A percentile compares a stretch with the other conserved stretches of the same genome.
Conservation (phyloP, 2,888 invertebrate species). For the Lutraria lutraria region DNA sequence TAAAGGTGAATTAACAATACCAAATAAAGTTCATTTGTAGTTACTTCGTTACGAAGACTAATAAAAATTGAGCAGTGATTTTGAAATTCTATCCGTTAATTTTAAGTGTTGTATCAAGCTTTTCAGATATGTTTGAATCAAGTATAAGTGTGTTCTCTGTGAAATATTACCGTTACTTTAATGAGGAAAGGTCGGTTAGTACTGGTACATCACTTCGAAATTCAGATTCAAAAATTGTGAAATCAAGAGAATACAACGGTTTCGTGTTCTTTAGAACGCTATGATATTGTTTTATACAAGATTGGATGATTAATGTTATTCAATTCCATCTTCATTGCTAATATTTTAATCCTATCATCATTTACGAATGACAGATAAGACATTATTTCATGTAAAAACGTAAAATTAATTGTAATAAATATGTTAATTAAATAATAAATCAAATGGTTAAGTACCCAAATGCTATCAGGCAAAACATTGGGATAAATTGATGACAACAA, state of each 20-base stretch:
- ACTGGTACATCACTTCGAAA: too few relatives aligned
- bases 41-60: too few relatives aligned
- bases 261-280: neutral
- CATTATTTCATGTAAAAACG: neutral
- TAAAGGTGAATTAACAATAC: too few relatives aligned
- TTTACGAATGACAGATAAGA: neutral
- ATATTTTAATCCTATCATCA: neutral
- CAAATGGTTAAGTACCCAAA: neutral
- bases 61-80: too few relatives aligned
- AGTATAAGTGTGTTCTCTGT: too few relatives aligned
- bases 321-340: neutral
- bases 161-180: too few relatives aligned
- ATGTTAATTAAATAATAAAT: constrained; percentile 13
- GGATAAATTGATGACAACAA: neutral
- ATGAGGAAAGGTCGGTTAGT: too few relatives aligned
- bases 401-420: constrained; percentile 9
- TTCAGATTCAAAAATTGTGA: neutral
- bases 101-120: too few relatives aligned
- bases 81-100: too few relatives aligned
- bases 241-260: neutral
- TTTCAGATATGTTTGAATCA: too few relatives aligned
- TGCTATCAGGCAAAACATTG: neutral
- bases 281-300: neutral
- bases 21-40: too few relatives aligned
- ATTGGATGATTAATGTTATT: neutral